Evolutionary conservation across 1,140 invertebrate genomes (phyloP).

Genomic region (Bicyclus anynana): DNA sequence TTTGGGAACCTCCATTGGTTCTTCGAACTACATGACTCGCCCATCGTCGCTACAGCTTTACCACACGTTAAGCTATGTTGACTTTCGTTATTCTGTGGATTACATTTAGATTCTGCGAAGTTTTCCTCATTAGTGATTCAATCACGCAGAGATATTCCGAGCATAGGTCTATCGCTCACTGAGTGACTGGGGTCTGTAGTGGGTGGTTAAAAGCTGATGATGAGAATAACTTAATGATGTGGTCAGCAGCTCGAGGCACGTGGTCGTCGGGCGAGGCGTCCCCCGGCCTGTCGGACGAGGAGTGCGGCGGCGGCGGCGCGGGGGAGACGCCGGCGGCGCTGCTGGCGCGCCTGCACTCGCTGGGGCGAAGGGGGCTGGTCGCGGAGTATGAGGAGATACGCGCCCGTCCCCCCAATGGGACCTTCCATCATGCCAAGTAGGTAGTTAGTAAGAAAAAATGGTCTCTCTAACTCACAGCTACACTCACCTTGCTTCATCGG

Average conservation of each 20-base stretch:
- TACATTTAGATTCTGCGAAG: no score
- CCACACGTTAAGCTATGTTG: no score
- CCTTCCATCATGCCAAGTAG: constrained; percentile 82
- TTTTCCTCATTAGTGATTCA: no score
- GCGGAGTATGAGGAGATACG: constrained; percentile 92
- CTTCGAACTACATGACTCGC: no score
- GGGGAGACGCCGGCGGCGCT: constrained; percentile 87
- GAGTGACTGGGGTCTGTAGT: no score
- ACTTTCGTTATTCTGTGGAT: no score
- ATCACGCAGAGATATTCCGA: no score
- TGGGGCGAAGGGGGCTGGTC: constrained; percentile 86
- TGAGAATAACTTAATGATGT: not conserved
- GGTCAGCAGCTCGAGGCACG: constrained; percentile 43
- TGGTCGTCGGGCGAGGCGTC: constrained; percentile 76
- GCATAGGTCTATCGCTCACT: no score
- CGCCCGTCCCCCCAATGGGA: constrained; percentile 88
- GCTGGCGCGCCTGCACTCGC: constrained; percentile 79
- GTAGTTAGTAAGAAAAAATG: constrained; percentile 5
- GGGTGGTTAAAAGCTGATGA: no score
- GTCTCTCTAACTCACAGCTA: not conserved
- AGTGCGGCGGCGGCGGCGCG: constrained; percentile 83
- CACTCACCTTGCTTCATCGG: not conserved
- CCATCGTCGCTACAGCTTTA: no score
- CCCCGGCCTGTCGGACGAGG: constrained; percentile 92
- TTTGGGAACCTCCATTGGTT: no score